Evolutionary conservation across 2,888 invertebrate species (phyloP), one percentile per base, ranked within the genome.

Genomic region (Onthophagus sagittarius): DNA sequence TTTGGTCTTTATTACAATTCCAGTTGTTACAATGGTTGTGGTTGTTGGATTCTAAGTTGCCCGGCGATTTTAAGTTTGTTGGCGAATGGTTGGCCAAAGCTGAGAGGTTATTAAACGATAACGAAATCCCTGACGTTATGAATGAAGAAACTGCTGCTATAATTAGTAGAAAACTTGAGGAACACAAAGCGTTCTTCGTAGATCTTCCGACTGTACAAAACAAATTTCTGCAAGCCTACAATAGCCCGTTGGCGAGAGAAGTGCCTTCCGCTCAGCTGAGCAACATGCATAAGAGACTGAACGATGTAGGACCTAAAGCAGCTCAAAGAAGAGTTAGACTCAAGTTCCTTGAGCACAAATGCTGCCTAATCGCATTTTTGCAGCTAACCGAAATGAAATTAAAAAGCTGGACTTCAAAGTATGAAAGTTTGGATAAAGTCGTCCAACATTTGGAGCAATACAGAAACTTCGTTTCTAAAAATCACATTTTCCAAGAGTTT

Each of bases 401-500:
- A 79, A 92, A 93, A 82, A 88, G 90, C 70, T 98, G 97, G 97
- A 95, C 93, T 76, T 91, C 93, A 39, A 97, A 96, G 85, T 97
- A 95, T 82, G 96, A 96, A 63, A 89, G 90, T 71, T 90, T 94
- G 79, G 94, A 95, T 76, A 92, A 93, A 84, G 95, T 95, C 15
- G 90, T 92, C 82, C 92, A 92, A 83, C 90, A 95, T 84, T 85
- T 96, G 83, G 94, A 95, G 79, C 95, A 96, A 83, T 96, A 96
- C 82, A 91, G 94, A 81, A 95, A 95, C 87, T 96, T 96, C 84
- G 95, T 96, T 63, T 94, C 95, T n/a, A 91, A 93, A 80, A 95
- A 96, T 86, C 92, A 94, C 86, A 95, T 96, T 81, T 96, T 96
- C 89, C 95, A 96, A 86, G 96, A 96, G 86, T 96, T 96, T 83